Percentiles rank a stretch among this genome's conserved stretches.
These are phyloP conservation scores for Caenorhabditis wallacei DNA, from an alignment of 2,888 invertebrate species.

Conservation along the genomic window DNA sequence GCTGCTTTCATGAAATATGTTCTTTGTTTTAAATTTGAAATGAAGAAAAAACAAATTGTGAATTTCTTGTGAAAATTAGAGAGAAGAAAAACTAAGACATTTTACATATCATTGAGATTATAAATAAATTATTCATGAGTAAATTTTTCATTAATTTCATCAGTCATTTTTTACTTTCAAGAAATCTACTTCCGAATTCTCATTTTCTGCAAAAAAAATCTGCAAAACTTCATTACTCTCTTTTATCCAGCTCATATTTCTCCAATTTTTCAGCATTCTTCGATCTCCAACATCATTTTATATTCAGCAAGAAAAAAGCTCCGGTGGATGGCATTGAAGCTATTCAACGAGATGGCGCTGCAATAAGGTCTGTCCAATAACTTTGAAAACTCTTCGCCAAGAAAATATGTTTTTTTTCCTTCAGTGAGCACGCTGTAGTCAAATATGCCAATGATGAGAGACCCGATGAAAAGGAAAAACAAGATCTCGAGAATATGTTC, in stretches of 20 bases:
- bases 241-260: constrained; percentile 1
- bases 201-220: constrained; percentile 9
- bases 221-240: constrained; percentile 25
- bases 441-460: constrained; percentile 64
- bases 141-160: too few relatives aligned
- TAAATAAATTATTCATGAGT: too few relatives aligned
- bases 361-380: constrained; percentile 56
- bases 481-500: constrained; percentile 59
- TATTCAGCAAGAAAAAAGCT: constrained; percentile 63
- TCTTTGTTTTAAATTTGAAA: constrained; percentile 8
- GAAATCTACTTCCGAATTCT: not conserved
- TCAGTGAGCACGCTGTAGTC: constrained; percentile 61
- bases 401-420: constrained; percentile 23
- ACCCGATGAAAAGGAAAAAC: constrained; percentile 61
- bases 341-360: constrained; percentile 59
- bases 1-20: not conserved
- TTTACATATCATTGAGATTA: too few relatives aligned
- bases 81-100: not conserved
- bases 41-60: not conserved
- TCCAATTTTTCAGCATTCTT: constrained; percentile 58
- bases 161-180: too few relatives aligned
- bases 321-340: constrained; percentile 61
- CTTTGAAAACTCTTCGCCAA: constrained; percentile 7
- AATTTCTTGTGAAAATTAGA: too few relatives aligned
- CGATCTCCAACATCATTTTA: constrained; percentile 67